These are phyloP conservation scores for Leptinotarsa juncta DNA, from an alignment of 2,888 invertebrate species.

Conservation along the genomic window DNA sequence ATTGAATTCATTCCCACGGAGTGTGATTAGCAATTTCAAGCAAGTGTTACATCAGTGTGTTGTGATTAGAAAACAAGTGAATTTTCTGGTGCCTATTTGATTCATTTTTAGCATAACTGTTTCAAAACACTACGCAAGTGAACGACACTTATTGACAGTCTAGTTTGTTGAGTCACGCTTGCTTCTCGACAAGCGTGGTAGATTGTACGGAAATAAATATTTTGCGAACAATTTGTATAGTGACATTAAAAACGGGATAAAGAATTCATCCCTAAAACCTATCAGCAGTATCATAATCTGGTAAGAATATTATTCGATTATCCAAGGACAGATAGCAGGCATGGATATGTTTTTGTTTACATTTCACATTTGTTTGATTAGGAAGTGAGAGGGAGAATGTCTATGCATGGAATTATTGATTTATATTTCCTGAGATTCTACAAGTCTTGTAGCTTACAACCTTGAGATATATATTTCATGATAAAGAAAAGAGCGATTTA, in stretches of 20 bases:
- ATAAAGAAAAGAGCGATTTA: background rate
- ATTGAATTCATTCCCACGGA: background rate
- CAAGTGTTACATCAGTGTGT: conserved; percentile 13
- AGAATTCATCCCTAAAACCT: background rate
- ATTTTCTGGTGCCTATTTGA: conserved; percentile 1
- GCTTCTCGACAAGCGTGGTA: conserved; percentile 11
- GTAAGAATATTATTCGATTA: conserved; percentile 9
- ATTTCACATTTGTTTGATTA: conserved; percentile 26
- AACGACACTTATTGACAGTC: conserved; percentile 18
- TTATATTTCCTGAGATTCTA: conserved; percentile 22
- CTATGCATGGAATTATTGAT: conserved; percentile 28
- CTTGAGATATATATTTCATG: conserved; percentile 10
- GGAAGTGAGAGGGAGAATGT: conserved; percentile 30
- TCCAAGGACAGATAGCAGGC: conserved; percentile 21
- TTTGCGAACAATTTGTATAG: background rate
- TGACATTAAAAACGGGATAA: background rate
- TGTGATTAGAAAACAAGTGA: conserved; percentile 5
- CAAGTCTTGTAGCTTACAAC: background rate
- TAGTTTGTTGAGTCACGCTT: conserved; percentile 26
- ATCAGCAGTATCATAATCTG: conserved; percentile 5
- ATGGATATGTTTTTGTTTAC: conserved; percentile 41
- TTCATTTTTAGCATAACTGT: background rate
- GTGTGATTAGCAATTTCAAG: conserved; percentile 1
- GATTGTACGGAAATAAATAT: conserved; percentile 5
- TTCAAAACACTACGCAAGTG: conserved; percentile 10